phyloP scores from a whole-genome alignment of 92 coral and sea anemone species.

The Siderastrea siderea region DNA sequence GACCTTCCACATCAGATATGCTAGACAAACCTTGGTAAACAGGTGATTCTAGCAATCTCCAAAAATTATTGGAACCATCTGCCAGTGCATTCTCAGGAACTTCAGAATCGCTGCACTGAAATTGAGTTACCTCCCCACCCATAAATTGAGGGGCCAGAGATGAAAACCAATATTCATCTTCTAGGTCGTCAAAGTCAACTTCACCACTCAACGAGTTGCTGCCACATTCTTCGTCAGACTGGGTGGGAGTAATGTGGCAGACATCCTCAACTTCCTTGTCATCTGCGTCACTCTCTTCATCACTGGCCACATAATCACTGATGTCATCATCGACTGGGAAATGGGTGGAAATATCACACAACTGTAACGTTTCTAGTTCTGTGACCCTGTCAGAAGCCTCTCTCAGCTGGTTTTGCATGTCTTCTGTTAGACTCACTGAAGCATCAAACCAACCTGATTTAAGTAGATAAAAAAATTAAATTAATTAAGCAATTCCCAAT shows the following conservation, averaged over 20 bases:
- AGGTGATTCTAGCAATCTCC: conserved; percentile 15
- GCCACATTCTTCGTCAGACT: conserved; percentile 36
- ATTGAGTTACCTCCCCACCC: conserved; percentile 2
- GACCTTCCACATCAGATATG: conserved; percentile 19
- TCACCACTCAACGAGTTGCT: conserved; percentile 19
- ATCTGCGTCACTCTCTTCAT: conserved; percentile 47
- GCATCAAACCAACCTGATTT: conserved; percentile 93
- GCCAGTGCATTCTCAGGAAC: conserved; percentile 17
- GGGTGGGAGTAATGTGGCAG: conserved; percentile 27
- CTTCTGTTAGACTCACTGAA: conserved; percentile 82
- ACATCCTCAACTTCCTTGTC: conserved; percentile 9
- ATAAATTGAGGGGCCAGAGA: conserved; percentile 17
- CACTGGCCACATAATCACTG: conserved; percentile 59
- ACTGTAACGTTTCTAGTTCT: conserved; percentile 37
- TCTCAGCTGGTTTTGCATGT: conserved; percentile 65
- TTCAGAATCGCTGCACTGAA: background rate
- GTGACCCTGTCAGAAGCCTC: conserved; percentile 44
- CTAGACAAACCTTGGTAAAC: conserved; percentile 18
- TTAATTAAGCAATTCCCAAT: too few relatives aligned
- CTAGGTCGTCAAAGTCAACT: conserved; percentile 42
- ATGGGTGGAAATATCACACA: conserved; percentile 36
- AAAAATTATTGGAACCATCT: background rate
- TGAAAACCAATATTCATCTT: conserved; percentile 43
- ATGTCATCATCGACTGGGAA: conserved; percentile 25
- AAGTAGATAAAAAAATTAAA: background rate